These are phyloP conservation scores for Chirona hameri DNA, from an alignment of 2,888 invertebrate species.

Conservation along the genomic window DNA sequence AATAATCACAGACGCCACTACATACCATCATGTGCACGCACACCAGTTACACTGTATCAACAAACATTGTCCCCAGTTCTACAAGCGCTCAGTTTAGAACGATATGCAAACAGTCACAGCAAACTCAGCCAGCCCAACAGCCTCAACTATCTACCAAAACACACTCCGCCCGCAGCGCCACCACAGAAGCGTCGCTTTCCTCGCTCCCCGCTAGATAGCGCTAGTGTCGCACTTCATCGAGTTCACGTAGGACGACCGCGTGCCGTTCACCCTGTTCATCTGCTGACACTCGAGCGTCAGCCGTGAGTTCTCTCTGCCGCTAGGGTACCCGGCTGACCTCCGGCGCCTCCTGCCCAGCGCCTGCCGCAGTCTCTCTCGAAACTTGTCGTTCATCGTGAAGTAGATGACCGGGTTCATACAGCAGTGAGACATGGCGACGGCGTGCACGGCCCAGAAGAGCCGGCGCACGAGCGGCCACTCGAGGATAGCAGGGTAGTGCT, in stretches of 20 bases:
- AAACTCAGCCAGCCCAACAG: too few species aligned
- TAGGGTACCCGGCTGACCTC: not conserved
- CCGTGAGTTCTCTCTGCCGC: not conserved
- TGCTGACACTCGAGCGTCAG: not conserved
- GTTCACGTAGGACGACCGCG: not conserved
- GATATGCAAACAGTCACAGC: too few species aligned
- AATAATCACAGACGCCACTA: too few species aligned
- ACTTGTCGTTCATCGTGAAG: not conserved
- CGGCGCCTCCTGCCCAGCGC: not conserved
- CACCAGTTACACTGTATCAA: too few species aligned
- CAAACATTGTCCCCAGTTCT: too few species aligned
- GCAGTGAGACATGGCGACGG: conserved; percentile 1
- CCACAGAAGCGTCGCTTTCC: too few species aligned
- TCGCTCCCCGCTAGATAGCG: not conserved
- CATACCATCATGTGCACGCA: too few species aligned
- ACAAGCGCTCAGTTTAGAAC: too few species aligned
- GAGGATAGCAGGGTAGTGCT: not conserved
- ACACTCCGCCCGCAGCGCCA: too few species aligned
- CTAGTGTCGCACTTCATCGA: not conserved
- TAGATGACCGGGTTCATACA: conserved; percentile 4
- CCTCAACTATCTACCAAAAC: too few species aligned
- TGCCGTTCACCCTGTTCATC: not conserved
- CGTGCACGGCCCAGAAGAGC: not conserved
- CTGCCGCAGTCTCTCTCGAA: not conserved
- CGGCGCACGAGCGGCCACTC: not conserved